These are phyloP conservation scores for Typhlichthys eigenmanni DNA, from an alignment of 2,797 vertebrate species.

Conservation along the genomic window DNA sequence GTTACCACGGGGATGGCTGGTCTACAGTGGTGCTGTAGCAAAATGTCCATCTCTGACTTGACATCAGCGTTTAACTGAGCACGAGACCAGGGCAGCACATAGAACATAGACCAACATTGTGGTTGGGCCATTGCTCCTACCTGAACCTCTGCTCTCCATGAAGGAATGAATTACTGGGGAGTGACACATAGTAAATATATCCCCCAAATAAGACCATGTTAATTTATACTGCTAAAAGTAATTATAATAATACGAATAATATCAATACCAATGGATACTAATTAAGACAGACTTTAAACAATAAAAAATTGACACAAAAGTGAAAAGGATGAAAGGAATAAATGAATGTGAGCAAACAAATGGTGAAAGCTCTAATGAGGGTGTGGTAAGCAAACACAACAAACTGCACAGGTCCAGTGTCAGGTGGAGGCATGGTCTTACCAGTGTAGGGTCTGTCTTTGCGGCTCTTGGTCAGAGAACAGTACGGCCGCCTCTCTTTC, in stretches of 20 bases:
- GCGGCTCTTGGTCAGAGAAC: slow-evolving; percentile 94
- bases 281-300: not conserved
- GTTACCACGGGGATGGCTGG: too few species aligned
- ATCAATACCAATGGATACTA: too few species aligned
- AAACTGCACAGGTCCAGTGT: not conserved
- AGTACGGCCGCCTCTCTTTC: slow-evolving; percentile 97
- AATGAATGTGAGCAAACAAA: not conserved
- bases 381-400: not conserved
- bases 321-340: not conserved
- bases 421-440: slow-evolving; percentile 23
- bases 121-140: not conserved
- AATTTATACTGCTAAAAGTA: too few species aligned
- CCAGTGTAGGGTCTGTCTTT: slow-evolving; percentile 84
- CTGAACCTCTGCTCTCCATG: not conserved
- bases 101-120: not conserved
- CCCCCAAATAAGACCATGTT: too few species aligned
- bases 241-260: too few species aligned
- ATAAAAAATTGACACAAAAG: not conserved
- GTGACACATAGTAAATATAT: not conserved
- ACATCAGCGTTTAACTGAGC: not conserved
- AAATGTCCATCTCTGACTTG: not conserved
- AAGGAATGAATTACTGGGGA: slow-evolving; percentile 1
- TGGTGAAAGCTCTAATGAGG: not conserved
- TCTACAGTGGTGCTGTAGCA: too few species aligned
- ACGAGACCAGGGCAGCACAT: not conserved